Evolutionary conservation across 1,140 invertebrate species (phyloP).

Genomic region (Formica exsecta): DNA sequence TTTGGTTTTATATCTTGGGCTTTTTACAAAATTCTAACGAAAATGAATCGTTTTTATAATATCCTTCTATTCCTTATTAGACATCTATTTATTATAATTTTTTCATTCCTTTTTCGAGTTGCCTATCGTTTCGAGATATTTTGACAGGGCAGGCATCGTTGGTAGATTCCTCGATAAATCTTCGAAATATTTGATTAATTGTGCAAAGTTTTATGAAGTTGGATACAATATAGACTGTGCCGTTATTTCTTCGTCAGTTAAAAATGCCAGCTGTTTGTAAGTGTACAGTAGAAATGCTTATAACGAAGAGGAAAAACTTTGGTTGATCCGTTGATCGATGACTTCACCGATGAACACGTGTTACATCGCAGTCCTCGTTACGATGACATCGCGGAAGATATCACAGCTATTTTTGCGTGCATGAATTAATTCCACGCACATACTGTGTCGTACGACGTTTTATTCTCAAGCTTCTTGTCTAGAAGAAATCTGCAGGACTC

Average conservation of each 20-base stretch:
- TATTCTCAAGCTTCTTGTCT: background rate
- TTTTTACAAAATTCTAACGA: background rate
- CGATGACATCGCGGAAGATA: constrained; percentile 5
- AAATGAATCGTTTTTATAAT: background rate
- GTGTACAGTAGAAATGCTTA: background rate
- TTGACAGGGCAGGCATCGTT: too few relatives aligned
- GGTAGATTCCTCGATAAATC: background rate
- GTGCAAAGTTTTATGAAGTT: background rate
- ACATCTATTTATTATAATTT: background rate
- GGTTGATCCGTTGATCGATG: constrained; percentile 19
- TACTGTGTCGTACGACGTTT: constrained; percentile 8
- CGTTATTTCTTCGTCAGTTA: constrained; percentile 64
- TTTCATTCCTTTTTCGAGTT: background rate
- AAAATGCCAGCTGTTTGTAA: constrained; percentile 63
- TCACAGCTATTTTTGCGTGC: constrained; percentile 29
- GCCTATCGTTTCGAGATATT: background rate
- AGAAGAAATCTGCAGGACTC: background rate
- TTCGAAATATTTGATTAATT: background rate
- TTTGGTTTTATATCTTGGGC: too few relatives aligned
- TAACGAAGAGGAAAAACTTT: background rate
- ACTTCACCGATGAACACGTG: constrained; percentile 23
- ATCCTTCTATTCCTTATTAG: background rate
- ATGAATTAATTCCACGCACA: constrained; percentile 10
- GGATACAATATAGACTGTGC: constrained; percentile 18
- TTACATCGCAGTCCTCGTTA: constrained; percentile 7